Evolutionary conservation across 2,888 invertebrate species (phyloP), one percentile per base, ranked within the genome.

Genomic region (Amphipoea lucens): DNA sequence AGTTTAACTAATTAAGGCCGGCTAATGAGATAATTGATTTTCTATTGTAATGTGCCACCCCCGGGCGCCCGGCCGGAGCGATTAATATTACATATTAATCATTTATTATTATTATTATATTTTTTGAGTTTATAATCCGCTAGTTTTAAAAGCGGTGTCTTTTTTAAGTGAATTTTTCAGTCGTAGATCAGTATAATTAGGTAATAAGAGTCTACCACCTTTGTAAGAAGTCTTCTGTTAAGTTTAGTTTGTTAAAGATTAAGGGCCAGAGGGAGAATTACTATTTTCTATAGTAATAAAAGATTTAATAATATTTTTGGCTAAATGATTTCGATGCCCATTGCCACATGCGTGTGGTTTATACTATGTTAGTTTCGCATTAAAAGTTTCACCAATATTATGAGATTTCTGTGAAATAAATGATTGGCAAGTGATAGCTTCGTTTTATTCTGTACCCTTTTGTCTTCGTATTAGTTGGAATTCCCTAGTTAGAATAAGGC

Each of bases 381-480:
- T 62, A 74, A 54, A 76, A 45, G 0, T 73, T 76, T 80, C 77
- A 75, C 87, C 62, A 73, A 87, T 79, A 77, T 76, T 83, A 80
- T 87, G 68, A 84, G 2, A 85, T 87, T 87, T 87, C 87, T 87
- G 78, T 87, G 87, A 87, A 87, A 87, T 87, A 87, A 87, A 87
- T 85, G 57, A 87, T 87, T 87, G 73, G 73, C 75, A 81, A 83
- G 75, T 87, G 77, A 70, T 54, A 36, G 23, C 9, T 60, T 65
- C 45, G 71, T 83, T 84, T 82, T 29, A 54, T 29, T 82, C 12
- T 23, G 4, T 36, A 77, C 40, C 36, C 14, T 40, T 12, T 36
- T 54, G 20, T 40, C 9, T 54, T 57, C n/a, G 17, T 29, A 20
- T 36, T 45, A 3, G 6, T 29, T 20, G 29, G 3, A 36, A 29